Conservation (phyloP, 2,888 invertebrate genomes). For the Hedya salicella region DNA sequence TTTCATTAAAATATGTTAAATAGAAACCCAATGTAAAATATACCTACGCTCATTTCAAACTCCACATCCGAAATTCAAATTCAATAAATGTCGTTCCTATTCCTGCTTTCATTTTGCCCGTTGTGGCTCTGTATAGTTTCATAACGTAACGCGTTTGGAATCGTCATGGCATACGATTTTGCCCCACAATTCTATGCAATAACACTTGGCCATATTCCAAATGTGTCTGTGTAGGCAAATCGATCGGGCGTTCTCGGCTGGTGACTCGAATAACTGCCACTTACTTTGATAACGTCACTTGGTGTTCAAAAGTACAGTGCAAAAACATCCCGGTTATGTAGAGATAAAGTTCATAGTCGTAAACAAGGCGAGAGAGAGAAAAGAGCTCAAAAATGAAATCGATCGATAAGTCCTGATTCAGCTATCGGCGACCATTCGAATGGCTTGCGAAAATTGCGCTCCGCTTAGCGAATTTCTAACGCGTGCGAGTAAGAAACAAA, state of each 20-base stretch:
- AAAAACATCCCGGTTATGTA: constrained; percentile 1
- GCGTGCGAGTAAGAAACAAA: constrained; percentile 27
- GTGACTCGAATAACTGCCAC: constrained; percentile 22
- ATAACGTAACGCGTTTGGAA: constrained; percentile 59
- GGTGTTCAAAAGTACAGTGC: neutral
- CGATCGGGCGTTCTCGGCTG: constrained; percentile 60
- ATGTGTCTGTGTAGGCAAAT: constrained; percentile 73
- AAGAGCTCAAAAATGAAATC: neutral
- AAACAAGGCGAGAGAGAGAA: neutral
- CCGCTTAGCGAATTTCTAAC: constrained; percentile 6
- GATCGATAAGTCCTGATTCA: constrained; percentile 27
- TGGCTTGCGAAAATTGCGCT: constrained; percentile 1
- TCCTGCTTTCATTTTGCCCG: constrained; percentile 41
- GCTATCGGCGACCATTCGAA: constrained; percentile 26
- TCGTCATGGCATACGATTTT: constrained; percentile 51
- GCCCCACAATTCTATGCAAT: constrained; percentile 67
- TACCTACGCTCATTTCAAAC: neutral
- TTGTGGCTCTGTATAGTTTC: constrained; percentile 48
- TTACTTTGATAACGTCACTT: constrained; percentile 8
- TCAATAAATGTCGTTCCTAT: constrained; percentile 39
- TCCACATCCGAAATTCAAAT: constrained; percentile 9
- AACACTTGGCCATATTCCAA: constrained; percentile 76
- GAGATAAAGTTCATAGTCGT: neutral
- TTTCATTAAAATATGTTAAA: neutral
- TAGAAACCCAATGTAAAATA: neutral